Evolutionary conservation across 2,797 vertebrate genomes (phyloP), one percentile per base, ranked within the genome.

Genomic region (Cercopithecus mitis): DNA sequence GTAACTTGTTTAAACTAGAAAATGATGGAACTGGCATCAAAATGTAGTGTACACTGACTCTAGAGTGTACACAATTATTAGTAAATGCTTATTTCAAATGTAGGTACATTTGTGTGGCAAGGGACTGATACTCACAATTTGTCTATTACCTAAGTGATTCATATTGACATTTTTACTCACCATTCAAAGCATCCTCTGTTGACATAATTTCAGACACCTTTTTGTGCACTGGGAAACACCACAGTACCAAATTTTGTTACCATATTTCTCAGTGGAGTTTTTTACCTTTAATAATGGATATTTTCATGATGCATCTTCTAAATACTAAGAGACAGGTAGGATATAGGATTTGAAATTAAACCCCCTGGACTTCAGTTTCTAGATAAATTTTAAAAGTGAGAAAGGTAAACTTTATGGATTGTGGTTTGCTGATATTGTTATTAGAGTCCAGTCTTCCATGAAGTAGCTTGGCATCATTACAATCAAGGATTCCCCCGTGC

Each of bases 321-420:
- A 64, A 72, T 94, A n/a, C 17, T 95, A 2, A 4, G 88, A 94
- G 75, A 82, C 25, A 88, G 57, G 36, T 36, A 47, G 79, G 39
- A 6, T 88, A n/a, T n/a, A 47, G 79, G 39, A 7, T 88, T 95
- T 88, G 81, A 91, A 95, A 96, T 90, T 80, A 70, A 50, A 33
- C 1, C 14, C 13, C 7, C 90, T 73, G 13, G 55, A 41, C 61
- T 93, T 96, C 94, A 33, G 58, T 97, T 95, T 81, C 88, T 91
- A 61, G 72, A 0, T 92, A 80, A 47, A 61, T 90, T 97, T 96
- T 3, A 61, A 97, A 90, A 57, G 17, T 3, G 7, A 39, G 0
- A 36, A 55, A 36, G 67, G 47, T 20, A 4, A 25, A 39, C 45
- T 93, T 13, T 73, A 0, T 25, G 12, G 67, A 3, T 50, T 90